phyloP scores from a whole-genome alignment of 2,113 vertebrate genomes.

The Sardina pilchardus region DNA sequence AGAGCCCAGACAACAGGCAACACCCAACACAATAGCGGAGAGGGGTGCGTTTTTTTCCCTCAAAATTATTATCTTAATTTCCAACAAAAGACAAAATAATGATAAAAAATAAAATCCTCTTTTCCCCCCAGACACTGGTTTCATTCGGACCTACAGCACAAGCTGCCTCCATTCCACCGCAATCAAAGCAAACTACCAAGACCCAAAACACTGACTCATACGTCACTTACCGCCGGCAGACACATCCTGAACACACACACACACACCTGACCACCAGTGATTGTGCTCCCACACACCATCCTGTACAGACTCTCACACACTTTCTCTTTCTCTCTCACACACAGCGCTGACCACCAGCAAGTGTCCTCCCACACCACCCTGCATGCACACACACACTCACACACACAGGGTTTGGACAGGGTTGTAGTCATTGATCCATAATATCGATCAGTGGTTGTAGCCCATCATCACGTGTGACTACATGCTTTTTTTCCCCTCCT shows the following conservation, averaged over 20 bases:
- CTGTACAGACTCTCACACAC: neutral
- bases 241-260: neutral
- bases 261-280: neutral
- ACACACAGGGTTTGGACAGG: neutral
- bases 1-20: too few relatives aligned
- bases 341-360: too few relatives aligned
- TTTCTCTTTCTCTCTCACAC: neutral
- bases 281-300: constrained; percentile 27
- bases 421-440: neutral
- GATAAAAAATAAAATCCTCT: neutral
- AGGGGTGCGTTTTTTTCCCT: too few relatives aligned
- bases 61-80: too few relatives aligned
- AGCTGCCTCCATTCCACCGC: too few relatives aligned
- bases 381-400: neutral
- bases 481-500: too few relatives aligned
- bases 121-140: neutral
- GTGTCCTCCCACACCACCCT: constrained; percentile 31
- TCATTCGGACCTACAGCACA: too few relatives aligned
- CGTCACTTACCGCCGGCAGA: neutral
- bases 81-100: too few relatives aligned
- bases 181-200: neutral
- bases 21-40: too few relatives aligned
- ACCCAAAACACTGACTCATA: too few relatives aligned
- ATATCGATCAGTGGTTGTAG: too few relatives aligned
- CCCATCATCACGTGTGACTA: too few relatives aligned